Evolutionary conservation across 2,888 invertebrate genomes (phyloP).

Genomic region (Petrophora chlorosata): DNA sequence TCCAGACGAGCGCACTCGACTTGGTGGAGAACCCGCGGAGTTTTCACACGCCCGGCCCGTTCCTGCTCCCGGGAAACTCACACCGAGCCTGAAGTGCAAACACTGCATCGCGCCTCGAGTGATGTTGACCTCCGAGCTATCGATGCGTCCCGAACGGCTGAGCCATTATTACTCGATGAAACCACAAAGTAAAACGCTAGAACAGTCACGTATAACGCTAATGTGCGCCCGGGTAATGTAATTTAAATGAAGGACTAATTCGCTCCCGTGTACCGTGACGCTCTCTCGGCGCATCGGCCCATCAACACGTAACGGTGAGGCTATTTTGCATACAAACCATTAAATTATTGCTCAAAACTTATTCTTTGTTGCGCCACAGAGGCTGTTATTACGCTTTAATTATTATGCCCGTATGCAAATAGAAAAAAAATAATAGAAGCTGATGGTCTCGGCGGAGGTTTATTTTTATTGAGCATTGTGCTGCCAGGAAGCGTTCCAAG

Average conservation of each 20-base stretch:
- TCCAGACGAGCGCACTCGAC: conserved; percentile 62
- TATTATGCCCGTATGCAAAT: conserved; percentile 80
- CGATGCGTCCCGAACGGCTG: conserved; percentile 53
- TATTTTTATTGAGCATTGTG: conserved; percentile 70
- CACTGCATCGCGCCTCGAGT: conserved; percentile 47
- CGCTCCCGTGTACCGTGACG: conserved; percentile 78
- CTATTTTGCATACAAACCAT: conserved; percentile 84
- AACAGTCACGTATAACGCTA: conserved; percentile 65
- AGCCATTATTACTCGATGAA: conserved; percentile 55
- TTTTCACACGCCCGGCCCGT: conserved; percentile 75
- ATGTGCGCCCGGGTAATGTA: conserved; percentile 72
- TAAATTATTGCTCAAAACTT: conserved; percentile 83
- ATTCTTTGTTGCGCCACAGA: conserved; percentile 82
- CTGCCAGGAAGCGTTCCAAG: conserved; percentile 47
- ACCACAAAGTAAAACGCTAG: conserved; percentile 55
- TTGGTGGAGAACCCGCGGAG: conserved; percentile 57
- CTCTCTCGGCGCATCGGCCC: conserved; percentile 74
- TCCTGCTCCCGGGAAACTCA: conserved; percentile 67
- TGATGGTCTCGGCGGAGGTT: conserved; percentile 65
- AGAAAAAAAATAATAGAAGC: conserved; percentile 75
- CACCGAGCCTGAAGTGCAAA: conserved; percentile 33
- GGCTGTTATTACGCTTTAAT: conserved; percentile 81
- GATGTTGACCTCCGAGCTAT: conserved; percentile 57
- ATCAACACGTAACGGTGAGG: conserved; percentile 80
- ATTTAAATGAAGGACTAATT: conserved; percentile 82